A percentile compares a stretch with the other conserved stretches of the same genome.
phyloP scores from a whole-genome alignment of 2,797 vertebrate species.

The Astyanax mexicanus region DNA sequence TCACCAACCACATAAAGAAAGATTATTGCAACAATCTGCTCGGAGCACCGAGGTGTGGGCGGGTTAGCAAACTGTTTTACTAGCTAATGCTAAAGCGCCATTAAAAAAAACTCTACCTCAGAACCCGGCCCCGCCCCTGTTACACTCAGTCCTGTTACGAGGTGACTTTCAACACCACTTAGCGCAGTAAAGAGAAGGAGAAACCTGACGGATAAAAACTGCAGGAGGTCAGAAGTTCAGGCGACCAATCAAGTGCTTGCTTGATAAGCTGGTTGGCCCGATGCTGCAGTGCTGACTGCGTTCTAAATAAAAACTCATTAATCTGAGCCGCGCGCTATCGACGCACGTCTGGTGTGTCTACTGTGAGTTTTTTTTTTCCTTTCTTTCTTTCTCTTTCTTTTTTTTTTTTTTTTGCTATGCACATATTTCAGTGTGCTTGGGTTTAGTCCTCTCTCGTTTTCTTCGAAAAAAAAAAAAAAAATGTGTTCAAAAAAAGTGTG shows the following conservation, averaged over 20 bases:
- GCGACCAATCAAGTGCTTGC: neutral
- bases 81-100: constrained; percentile 42
- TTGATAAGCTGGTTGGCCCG: neutral
- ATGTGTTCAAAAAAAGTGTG: neutral
- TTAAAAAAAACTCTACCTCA: constrained; percentile 43
- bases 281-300: constrained; percentile 1
- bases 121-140: constrained; percentile 9
- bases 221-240: neutral
- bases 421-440: neutral
- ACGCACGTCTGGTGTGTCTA: neutral
- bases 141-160: constrained; percentile 36
- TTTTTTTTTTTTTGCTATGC: too few species aligned
- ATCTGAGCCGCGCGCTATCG: neutral
- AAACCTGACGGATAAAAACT: neutral
- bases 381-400: too few species aligned
- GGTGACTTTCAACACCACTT: constrained; percentile 34
- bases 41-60: constrained; percentile 18
- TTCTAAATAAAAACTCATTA: constrained; percentile 17
- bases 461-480: too few species aligned
- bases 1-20: constrained; percentile 56
- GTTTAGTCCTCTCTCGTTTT: neutral
- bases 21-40: constrained; percentile 47
- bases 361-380: neutral
- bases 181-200: neutral
- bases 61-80: constrained; percentile 64